A percentile compares a stretch with the other conserved stretches of the same genome.
Conservation (phyloP, 1,140 invertebrate species). For the Drosophila pandora region DNA sequence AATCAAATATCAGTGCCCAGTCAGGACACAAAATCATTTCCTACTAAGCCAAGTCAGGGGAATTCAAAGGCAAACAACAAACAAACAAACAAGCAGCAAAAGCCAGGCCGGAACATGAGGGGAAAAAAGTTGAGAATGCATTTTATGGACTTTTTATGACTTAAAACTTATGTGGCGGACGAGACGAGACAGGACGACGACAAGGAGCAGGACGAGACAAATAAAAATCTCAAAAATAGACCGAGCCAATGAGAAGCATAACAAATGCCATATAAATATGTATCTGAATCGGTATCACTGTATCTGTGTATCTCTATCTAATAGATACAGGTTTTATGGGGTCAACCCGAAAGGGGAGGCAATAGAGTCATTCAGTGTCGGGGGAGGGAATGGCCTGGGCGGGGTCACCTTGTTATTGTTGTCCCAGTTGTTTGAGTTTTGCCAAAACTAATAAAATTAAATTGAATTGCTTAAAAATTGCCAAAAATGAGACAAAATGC, state of each 20-base stretch:
- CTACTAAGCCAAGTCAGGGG: conserved; percentile 26
- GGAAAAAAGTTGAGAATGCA: conserved; percentile 72
- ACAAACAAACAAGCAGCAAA: conserved; percentile 19
- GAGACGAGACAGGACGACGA: conserved; percentile 27
- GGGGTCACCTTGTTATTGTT: conserved; percentile 65
- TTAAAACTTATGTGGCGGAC: conserved; percentile 74
- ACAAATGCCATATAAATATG: conserved; percentile 79
- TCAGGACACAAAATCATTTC: conserved; percentile 2
- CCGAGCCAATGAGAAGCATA: conserved; percentile 67
- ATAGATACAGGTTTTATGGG: conserved; percentile 64
- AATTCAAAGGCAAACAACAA: conserved; percentile 22
- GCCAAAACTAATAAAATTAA: conserved; percentile 82
- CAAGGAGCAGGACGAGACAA: conserved; percentile 28
- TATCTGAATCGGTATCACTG: conserved; percentile 45
- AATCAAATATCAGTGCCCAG: conserved; percentile 63
- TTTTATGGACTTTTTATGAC: conserved; percentile 82
- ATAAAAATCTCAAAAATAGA: conserved; percentile 46
- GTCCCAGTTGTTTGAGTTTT: conserved; percentile 79
- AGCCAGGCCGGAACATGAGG: conserved; percentile 9
- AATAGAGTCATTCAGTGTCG: neutral
- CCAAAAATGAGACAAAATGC: conserved; percentile 79
- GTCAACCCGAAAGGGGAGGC: conserved; percentile 27
- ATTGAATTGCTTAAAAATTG: conserved; percentile 82
- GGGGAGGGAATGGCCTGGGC: neutral
- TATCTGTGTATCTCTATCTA: conserved; percentile 38